phyloP scores from a whole-genome alignment of 92 coral and sea anemone genomes.

The Phymanthus crucifer region DNA sequence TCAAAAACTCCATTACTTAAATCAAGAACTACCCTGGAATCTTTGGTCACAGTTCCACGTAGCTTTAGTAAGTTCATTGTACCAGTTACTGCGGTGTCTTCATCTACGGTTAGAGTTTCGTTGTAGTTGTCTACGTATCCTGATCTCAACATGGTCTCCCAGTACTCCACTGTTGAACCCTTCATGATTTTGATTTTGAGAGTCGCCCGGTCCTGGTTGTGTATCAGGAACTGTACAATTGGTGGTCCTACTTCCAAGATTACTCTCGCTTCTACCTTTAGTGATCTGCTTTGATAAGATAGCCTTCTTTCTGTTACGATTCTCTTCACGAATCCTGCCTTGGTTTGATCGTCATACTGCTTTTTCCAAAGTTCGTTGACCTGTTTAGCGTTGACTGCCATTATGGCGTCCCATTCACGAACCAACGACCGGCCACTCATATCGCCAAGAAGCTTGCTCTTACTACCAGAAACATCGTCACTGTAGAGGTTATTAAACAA shows the following conservation, averaged over 20 bases:
- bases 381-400: slow-evolving; percentile 38
- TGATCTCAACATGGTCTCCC: slow-evolving; percentile 16
- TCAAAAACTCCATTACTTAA: slow-evolving; percentile 32
- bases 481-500: background rate
- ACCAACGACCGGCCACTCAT: slow-evolving; percentile 35
- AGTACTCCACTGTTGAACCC: slow-evolving; percentile 21
- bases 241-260: slow-evolving; percentile 32
- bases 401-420: slow-evolving; percentile 46
- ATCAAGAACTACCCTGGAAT: slow-evolving; percentile 38
- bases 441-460: slow-evolving; percentile 24
- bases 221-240: slow-evolving; percentile 19
- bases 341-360: slow-evolving; percentile 33
- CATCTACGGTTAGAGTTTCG: slow-evolving; percentile 16
- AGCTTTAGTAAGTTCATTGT: slow-evolving; percentile 36
- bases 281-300: slow-evolving; percentile 14
- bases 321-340: slow-evolving; percentile 29
- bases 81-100: slow-evolving; percentile 24
- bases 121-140: slow-evolving; percentile 15
- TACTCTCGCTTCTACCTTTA: slow-evolving; percentile 20
- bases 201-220: slow-evolving; percentile 44
- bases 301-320: slow-evolving; percentile 12
- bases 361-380: slow-evolving; percentile 39
- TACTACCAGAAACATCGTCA: slow-evolving; percentile 32
- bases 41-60: slow-evolving; percentile 17
- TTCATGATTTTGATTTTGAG: slow-evolving; percentile 26